A percentile compares a stretch with the other conserved stretches of the same genome.
Evolutionary conservation across 2,113 vertebrate species (phyloP).

Genomic region (Romanogobio albipinnatus): DNA sequence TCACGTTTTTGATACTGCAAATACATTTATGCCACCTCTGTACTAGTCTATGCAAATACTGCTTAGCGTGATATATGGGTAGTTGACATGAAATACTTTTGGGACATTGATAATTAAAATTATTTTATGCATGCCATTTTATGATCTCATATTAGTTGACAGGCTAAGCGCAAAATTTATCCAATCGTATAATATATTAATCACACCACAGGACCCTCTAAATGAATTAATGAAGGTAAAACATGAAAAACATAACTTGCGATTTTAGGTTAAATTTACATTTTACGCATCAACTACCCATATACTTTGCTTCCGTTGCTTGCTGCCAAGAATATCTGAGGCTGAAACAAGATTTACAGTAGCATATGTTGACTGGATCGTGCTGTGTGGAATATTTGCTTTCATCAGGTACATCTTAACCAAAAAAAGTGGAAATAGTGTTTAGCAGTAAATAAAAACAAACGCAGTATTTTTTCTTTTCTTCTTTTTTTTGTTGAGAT

Average conservation of each 20-base stretch:
- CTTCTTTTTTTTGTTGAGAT: slow-evolving; percentile 1
- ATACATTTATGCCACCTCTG: background rate
- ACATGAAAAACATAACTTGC: background rate
- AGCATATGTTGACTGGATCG: background rate
- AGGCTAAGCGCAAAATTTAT: background rate
- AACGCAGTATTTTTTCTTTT: background rate
- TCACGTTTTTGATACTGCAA: background rate
- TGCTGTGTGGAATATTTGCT: background rate
- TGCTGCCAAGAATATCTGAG: background rate
- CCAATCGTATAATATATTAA: background rate
- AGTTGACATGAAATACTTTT: background rate
- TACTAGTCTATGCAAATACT: background rate
- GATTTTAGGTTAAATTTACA: background rate
- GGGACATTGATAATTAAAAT: background rate
- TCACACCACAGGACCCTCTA: background rate
- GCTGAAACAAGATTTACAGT: slow-evolving; percentile 4
- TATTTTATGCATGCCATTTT: background rate
- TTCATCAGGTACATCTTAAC: background rate
- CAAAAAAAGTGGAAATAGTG: background rate
- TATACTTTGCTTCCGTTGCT: background rate
- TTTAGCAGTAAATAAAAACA: background rate
- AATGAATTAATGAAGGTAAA: background rate
- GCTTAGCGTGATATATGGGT: background rate
- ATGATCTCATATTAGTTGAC: background rate
- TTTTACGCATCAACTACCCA: background rate